These are phyloP conservation scores for Siniperca chuatsi DNA, from an alignment of 2,113 vertebrate species.

Conservation along the genomic window DNA sequence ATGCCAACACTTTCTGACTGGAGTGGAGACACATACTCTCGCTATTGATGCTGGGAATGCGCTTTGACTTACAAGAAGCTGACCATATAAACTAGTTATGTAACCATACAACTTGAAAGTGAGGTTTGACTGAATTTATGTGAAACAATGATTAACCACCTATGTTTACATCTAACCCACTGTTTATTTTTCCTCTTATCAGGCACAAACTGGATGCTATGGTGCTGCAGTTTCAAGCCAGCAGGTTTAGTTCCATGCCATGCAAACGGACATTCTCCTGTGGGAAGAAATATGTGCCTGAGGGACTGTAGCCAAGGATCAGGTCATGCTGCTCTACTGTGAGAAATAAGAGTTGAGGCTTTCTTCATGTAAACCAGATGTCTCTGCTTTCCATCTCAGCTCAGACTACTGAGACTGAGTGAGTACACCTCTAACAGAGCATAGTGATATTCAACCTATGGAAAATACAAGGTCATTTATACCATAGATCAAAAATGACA, in stretches of 20 bases:
- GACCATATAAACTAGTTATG: constrained; percentile 14
- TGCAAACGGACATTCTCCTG: constrained; percentile 70
- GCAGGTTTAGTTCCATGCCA: constrained; percentile 62
- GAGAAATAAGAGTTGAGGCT: constrained; percentile 77
- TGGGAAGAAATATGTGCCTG: constrained; percentile 79
- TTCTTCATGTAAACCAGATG: constrained; percentile 86
- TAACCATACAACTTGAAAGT: constrained; percentile 27
- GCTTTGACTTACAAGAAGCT: constrained; percentile 23
- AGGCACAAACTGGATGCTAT: constrained; percentile 38
- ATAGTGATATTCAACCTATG: constrained; percentile 47
- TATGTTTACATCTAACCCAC: constrained; percentile 14
- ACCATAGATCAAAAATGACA: constrained; percentile 28
- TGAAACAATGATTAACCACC: constrained; percentile 16
- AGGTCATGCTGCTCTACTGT: constrained; percentile 79
- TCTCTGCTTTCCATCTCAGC: constrained; percentile 74
- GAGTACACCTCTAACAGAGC: constrained; percentile 32
- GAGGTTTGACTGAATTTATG: constrained; percentile 2
- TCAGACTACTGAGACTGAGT: constrained; percentile 57
- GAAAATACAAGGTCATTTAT: constrained; percentile 35
- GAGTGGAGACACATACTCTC: neutral
- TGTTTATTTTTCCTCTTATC: constrained; percentile 11
- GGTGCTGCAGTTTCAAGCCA: constrained; percentile 36
- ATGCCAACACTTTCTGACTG: neutral
- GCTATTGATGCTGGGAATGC: constrained; percentile 6
- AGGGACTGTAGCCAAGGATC: constrained; percentile 79